Percentiles rank a stretch among this genome's conserved stretches.
Conservation (phyloP, 2,797 vertebrate genomes). For the Pseudochirops corinnae region DNA sequence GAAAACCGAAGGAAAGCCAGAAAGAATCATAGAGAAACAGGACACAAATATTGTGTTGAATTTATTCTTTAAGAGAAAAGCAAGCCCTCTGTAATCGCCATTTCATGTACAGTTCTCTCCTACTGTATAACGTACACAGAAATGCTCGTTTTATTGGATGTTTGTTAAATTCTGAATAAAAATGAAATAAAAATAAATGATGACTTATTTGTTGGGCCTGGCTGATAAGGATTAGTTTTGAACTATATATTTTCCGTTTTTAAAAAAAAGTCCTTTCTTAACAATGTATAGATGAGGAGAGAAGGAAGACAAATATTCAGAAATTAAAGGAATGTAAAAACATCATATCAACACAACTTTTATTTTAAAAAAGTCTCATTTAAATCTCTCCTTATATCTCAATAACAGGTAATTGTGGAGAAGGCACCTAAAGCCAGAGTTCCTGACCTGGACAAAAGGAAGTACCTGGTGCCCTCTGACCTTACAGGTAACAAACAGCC, state of each 20-base stretch:
- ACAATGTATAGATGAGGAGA: background rate
- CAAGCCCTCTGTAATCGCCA: background rate
- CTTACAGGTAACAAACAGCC: constrained; percentile 86
- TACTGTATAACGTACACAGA: background rate
- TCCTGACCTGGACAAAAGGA: constrained; percentile 89
- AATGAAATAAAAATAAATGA: background rate
- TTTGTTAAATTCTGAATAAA: background rate
- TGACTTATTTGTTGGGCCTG: background rate
- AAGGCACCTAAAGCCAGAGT: constrained; percentile 90
- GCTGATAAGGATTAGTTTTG: background rate
- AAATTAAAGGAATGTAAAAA: background rate
- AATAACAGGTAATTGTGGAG: constrained; percentile 87
- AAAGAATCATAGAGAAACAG: background rate
- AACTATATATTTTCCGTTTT: background rate
- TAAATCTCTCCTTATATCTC: background rate
- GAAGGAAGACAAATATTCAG: background rate
- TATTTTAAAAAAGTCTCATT: constrained; percentile 11
- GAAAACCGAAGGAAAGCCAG: background rate
- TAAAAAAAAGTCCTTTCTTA: background rate
- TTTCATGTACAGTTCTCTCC: background rate
- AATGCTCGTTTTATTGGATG: background rate
- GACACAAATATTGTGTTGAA: background rate
- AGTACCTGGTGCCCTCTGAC: constrained; percentile 90
- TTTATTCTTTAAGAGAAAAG: background rate
- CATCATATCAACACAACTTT: background rate